Base-by-base conservation (phyloP, 2,113 vertebrate species). In the Murina feae region DNA sequence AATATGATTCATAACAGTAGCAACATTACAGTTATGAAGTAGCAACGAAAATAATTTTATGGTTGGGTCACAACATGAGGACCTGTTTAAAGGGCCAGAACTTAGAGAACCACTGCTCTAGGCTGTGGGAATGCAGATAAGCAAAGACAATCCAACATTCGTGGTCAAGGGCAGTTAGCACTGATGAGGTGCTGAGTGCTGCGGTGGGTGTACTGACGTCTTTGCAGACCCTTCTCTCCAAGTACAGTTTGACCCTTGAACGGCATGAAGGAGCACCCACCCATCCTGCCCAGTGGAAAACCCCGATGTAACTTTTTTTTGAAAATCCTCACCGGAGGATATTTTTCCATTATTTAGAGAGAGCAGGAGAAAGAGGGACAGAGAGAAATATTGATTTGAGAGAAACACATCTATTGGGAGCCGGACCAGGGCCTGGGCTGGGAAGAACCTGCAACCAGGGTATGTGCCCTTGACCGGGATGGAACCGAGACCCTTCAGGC, bases 161-260 rank as follows among this genome's bases (percentile, higher is more conserved):
- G 9, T 7, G 1, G 2, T 25, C 49, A 51, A 66, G 71, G 82
- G 21, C 42, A 42, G 9, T 51, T 6, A 14, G 8, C 49, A 14
- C 6, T 1, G 21, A 49, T 11, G 6, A n/a, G n/a, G 30, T 23
- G 28, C 30, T 5, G 17, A 78, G 6, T 0, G 2, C 1, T 1
- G 6, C 55, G 25, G 21, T 58, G 37, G 20, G 4, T 0, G 7
- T 20, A 16, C 28, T 6, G 18, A 18, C 1, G 35, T 28, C 47
- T 42, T 20, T 4, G 17, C 6, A 23, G 44, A 14, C 12, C 2
- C 49, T 53, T 65, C 66, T 80, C 7, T 35, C 60, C 37, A 42
- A 16, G 1, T 20, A 30, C 8, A 42, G 37, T 20, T 20, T 44
- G 37, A 42, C 79, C 78, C 28, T 32, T 32, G 55, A 81, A 81